Evolutionary conservation across 1,140 invertebrate species (phyloP).

Genomic region (Hesperophylax magnus): DNA sequence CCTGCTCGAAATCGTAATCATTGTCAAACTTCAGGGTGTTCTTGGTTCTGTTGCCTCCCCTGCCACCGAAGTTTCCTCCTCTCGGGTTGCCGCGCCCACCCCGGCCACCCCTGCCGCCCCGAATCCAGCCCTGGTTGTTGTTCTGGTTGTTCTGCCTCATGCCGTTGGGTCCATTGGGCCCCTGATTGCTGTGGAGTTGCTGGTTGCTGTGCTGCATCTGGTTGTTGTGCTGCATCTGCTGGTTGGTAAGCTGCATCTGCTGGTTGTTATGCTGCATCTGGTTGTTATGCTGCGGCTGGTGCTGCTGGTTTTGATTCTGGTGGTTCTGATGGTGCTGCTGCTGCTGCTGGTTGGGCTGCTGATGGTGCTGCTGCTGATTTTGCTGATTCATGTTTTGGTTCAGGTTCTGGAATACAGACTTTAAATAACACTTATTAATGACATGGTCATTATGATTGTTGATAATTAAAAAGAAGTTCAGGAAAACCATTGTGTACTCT

Average conservation of each 20-base stretch:
- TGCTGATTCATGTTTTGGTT: slow-evolving; percentile 62
- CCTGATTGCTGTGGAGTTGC: slow-evolving; percentile 62
- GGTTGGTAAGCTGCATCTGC: slow-evolving; percentile 56
- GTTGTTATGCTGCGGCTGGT: slow-evolving; percentile 63
- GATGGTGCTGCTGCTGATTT: slow-evolving; percentile 60
- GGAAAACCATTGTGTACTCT: too few relatives aligned
- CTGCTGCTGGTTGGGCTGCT: slow-evolving; percentile 59
- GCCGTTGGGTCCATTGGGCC: slow-evolving; percentile 40
- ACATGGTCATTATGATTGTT: too few relatives aligned
- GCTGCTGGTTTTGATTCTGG: slow-evolving; percentile 60
- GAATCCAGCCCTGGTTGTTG: slow-evolving; percentile 63
- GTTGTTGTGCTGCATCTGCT: slow-evolving; percentile 64
- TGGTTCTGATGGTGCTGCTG: slow-evolving; percentile 61
- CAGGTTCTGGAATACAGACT: slow-evolving; percentile 24
- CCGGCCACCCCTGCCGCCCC: slow-evolving; percentile 69
- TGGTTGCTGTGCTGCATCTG: slow-evolving; percentile 61
- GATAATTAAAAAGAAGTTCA: too few relatives aligned
- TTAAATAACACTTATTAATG: background rate
- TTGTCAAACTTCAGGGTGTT: slow-evolving; percentile 93
- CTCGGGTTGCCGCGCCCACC: slow-evolving; percentile 66
- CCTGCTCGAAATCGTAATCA: slow-evolving; percentile 98
- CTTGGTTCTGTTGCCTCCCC: slow-evolving; percentile 68
- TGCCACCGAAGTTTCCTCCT: slow-evolving; percentile 63
- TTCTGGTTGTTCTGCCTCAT: slow-evolving; percentile 58
- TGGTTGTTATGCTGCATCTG: slow-evolving; percentile 61